Evolutionary conservation across 2,113 vertebrate genomes (phyloP).

Genomic region (Saccopteryx bilineata): DNA sequence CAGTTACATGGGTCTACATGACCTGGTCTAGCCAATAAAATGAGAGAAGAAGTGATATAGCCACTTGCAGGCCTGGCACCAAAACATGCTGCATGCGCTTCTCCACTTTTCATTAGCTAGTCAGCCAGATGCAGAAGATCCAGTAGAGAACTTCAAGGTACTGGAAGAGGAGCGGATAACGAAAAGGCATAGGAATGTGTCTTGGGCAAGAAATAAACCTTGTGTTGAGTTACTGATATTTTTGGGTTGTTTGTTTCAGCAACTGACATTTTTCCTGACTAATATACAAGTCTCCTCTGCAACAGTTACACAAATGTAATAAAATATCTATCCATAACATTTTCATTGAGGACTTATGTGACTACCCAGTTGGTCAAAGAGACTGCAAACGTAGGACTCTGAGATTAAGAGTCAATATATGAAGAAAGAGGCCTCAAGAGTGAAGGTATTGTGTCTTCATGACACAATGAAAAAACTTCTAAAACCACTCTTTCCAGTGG

Average conservation of each 20-base stretch:
- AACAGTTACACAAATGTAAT: background rate
- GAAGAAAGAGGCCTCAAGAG: background rate
- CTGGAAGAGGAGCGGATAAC: background rate
- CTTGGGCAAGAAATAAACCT: constrained; percentile 34
- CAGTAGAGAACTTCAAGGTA: background rate
- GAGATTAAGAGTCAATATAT: background rate
- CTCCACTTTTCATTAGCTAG: background rate
- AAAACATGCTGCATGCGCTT: background rate
- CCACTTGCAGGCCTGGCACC: background rate
- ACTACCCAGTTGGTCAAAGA: background rate
- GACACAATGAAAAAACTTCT: background rate
- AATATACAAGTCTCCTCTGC: background rate
- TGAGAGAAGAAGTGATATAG: background rate
- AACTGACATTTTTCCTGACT: background rate
- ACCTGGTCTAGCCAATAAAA: background rate
- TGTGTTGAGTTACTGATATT: background rate
- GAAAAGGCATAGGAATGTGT: background rate
- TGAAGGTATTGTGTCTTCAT: background rate
- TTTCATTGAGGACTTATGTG: background rate
- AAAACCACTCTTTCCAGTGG: background rate
- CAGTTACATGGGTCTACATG: background rate
- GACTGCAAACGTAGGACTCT: background rate
- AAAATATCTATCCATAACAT: constrained; percentile 29
- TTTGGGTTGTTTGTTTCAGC: background rate
- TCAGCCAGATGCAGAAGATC: background rate